Evolutionary conservation across 2,888 invertebrate species (phyloP), one percentile per base, ranked within the genome.

Genomic region (Carterocephalus palaemon): DNA sequence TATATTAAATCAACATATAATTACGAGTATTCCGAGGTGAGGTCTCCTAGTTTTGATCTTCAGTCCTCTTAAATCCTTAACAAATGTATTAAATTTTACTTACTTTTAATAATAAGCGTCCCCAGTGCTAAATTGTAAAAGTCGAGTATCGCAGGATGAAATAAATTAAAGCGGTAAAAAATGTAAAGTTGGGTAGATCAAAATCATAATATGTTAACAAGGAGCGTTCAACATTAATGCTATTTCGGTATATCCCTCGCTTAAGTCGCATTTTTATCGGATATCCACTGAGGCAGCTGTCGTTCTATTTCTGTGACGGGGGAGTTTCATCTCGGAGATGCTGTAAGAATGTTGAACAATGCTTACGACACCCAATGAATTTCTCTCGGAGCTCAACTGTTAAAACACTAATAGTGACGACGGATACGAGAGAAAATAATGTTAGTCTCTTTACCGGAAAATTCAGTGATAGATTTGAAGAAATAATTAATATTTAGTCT

Each of bases 231-330:
- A n/a, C 22, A 15, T 29, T 34, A 12, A 5, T 17, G 16, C 12
- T 43, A 43, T 43, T 43, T 43, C 37, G n/a, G 31, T 29, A 43
- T 36, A 36, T 37, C 36, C 43, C 31, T 31, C 26, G 20, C 43
- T 17, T 34, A 49, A 72, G 66, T 69, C 62, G 54, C 59, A 63
- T 66, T 70, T 69, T 71, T 64, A 65, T 73, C 66, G 73, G 70
- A 70, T 73, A 72, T 75, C 69, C 46, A 38, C 60, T 62, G 63
- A 74, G 59, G 75, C 82, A 83, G 82, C 82, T 85, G 84, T 79
- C 76, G 64, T 64, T 71, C 75, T 81, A 83, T 83, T 83, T 84
- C 72, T 65, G 76, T 72, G 65, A 63, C 62, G 66, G 67, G 75
- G 74, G 74, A 68, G 69, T 69, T 65, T 65, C 63, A 62, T 71